Evolutionary conservation across 92 coral and sea anemone species (phyloP).

Genomic region (Porites divaricata): DNA sequence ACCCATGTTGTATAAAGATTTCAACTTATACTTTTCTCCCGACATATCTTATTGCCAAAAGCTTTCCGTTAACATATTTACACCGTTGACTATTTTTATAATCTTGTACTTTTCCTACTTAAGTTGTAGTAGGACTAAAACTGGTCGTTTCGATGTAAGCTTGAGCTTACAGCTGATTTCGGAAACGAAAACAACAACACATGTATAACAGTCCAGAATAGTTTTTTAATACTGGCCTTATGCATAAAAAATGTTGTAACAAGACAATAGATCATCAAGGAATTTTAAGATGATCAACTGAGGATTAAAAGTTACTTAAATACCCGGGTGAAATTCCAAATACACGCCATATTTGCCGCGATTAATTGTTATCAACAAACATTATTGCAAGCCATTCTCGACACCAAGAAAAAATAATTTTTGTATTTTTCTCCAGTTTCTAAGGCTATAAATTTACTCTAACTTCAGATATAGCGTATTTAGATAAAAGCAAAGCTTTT

Average conservation of each 20-base stretch:
- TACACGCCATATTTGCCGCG: slow-evolving; percentile 32
- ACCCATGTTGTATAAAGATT: neutral
- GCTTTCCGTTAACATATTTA: neutral
- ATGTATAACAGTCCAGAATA: too few species aligned
- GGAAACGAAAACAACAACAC: too few species aligned
- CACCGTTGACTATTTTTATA: too few species aligned
- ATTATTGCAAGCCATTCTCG: neutral
- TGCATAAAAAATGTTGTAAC: too few species aligned
- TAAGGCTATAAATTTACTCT: neutral
- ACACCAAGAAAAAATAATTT: neutral
- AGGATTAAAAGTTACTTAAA: neutral
- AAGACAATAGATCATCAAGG: neutral
- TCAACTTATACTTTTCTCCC: neutral
- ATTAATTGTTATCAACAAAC: neutral
- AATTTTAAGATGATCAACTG: neutral
- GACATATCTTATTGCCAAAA: neutral
- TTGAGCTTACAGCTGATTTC: too few species aligned
- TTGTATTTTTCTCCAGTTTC: neutral
- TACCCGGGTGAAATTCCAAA: slow-evolving; percentile 17
- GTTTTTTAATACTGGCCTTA: too few species aligned
- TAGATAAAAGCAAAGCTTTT: neutral
- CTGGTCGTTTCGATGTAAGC: too few species aligned
- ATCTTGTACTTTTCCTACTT: too few species aligned
- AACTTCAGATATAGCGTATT: neutral
- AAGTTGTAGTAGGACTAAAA: too few species aligned